Base-by-base conservation (phyloP, 2,888 invertebrate species). In the Syritta pipiens region DNA sequence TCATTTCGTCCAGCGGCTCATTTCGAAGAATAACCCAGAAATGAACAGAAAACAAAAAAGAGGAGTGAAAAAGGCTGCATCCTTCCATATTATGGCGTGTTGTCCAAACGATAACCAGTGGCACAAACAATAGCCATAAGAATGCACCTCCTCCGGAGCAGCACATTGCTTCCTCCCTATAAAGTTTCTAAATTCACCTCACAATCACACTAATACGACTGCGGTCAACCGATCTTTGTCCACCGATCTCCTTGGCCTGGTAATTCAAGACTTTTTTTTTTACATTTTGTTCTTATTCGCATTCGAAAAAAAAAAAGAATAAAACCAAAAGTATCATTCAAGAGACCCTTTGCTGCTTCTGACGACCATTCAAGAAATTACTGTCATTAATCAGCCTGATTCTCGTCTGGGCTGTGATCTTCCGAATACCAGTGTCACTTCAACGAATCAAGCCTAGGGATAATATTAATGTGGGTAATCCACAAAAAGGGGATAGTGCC, bases 281-380 rank as follows among this genome's bases (percentile, higher is more conserved):
- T n/a, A n/a, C n/a, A n/a, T 28, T 19, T n/a, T 40, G 10, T 20
- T 59, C 26, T n/a, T n/a, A n/a, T n/a, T n/a, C n/a, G n/a, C n/a
- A n/a, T n/a, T n/a, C n/a, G n/a, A n/a, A n/a, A n/a, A n/a, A n/a
- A n/a, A n/a, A n/a, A n/a, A n/a, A n/a, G n/a, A n/a, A n/a, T 7
- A 42, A 62, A 55, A 55, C 53, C 30, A 74, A 67, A 67, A 65
- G 55, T 30, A 67, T 55, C 60, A 74, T 68, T 57, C 49, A 51
- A 79, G n/a, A n/a, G 67, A 62, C 68, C 75, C 68, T 75, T 81
- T 37, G 53, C 57, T 81, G 81, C 68, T 68, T 63, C 68, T 81
- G 81, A 81, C 68, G 81, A 81, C 81, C 81, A 81, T 81, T 81
- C 68, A 81, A 75, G 74, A 81, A 81, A 81, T 81, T 44, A 63